Evolutionary conservation across 2,888 invertebrate genomes (phyloP).

Genomic region (Cheilosia variabilis): DNA sequence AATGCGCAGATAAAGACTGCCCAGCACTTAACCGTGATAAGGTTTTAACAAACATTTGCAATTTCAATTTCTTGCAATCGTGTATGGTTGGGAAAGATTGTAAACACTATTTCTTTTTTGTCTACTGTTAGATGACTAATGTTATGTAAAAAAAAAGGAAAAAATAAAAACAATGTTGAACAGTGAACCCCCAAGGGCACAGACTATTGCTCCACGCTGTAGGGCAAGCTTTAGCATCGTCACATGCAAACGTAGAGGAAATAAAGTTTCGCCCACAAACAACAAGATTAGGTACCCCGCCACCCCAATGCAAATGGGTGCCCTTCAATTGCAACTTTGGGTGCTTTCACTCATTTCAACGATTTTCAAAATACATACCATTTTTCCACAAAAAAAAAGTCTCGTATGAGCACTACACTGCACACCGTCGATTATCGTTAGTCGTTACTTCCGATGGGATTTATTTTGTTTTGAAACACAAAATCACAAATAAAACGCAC

Average conservation of each 20-base stretch:
- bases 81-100: background rate
- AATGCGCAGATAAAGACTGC: too few species aligned
- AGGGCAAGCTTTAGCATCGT: conserved; percentile 10
- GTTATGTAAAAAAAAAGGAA: conserved; percentile 46
- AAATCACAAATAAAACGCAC: conserved; percentile 55
- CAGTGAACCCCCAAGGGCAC: conserved; percentile 28
- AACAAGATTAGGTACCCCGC: background rate
- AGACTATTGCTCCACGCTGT: conserved; percentile 3
- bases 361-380: conserved; percentile 30
- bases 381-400: conserved; percentile 29
- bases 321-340: conserved; percentile 23
- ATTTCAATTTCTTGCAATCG: background rate
- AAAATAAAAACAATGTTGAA: conserved; percentile 8
- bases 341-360: conserved; percentile 4
- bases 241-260: background rate
- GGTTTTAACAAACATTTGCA: conserved; percentile 14
- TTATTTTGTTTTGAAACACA: conserved; percentile 25
- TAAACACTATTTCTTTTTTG: conserved; percentile 7
- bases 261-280: background rate
- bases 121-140: conserved; percentile 46
- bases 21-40: too few species aligned
- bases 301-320: conserved; percentile 2
- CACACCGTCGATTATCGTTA: background rate
- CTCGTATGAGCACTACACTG: background rate
- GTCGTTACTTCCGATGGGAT: background rate